Conservation (phyloP, 2,888 invertebrate species). For the Calameuta pallipes region DNA sequence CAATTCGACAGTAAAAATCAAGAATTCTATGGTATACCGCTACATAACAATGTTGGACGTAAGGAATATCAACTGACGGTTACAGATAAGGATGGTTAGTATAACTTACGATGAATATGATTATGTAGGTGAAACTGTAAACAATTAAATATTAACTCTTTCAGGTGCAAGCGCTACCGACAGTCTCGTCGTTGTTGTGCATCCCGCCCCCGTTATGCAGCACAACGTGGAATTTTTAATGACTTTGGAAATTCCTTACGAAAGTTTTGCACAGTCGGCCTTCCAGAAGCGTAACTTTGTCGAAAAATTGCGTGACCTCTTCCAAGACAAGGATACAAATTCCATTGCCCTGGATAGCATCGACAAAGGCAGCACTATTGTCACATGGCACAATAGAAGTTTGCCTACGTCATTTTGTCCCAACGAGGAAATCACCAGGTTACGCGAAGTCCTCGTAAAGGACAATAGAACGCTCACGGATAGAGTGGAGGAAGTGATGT, state of each 20-base stretch:
- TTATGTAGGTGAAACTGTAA: neutral
- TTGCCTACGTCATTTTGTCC: slow-evolving; percentile 81
- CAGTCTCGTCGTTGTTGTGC: slow-evolving; percentile 81
- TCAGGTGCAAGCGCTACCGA: slow-evolving; percentile 76
- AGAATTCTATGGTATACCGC: slow-evolving; percentile 89
- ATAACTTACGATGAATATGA: neutral
- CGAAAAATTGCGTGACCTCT: slow-evolving; percentile 81
- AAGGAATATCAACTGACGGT: slow-evolving; percentile 81
- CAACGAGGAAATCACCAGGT: slow-evolving; percentile 77
- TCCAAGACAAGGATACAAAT: slow-evolving; percentile 79
- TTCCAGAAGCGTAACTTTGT: slow-evolving; percentile 82
- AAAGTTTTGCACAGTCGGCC: slow-evolving; percentile 78
- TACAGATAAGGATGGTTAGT: slow-evolving; percentile 53
- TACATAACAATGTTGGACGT: slow-evolving; percentile 77
- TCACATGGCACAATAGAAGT: slow-evolving; percentile 86
- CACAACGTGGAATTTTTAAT: slow-evolving; percentile 86
- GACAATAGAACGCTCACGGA: slow-evolving; percentile 72
- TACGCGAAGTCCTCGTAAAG: slow-evolving; percentile 78
- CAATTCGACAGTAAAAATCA: slow-evolving; percentile 90
- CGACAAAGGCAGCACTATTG: slow-evolving; percentile 75
- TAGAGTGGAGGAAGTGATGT: slow-evolving; percentile 76
- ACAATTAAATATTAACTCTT: slow-evolving; percentile 16
- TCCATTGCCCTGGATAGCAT: slow-evolving; percentile 82
- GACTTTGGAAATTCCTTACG: slow-evolving; percentile 78
- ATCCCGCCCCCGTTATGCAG: slow-evolving; percentile 72